Evolutionary conservation across 1,140 invertebrate species (phyloP).

Genomic region (Drosophila rufa): DNA sequence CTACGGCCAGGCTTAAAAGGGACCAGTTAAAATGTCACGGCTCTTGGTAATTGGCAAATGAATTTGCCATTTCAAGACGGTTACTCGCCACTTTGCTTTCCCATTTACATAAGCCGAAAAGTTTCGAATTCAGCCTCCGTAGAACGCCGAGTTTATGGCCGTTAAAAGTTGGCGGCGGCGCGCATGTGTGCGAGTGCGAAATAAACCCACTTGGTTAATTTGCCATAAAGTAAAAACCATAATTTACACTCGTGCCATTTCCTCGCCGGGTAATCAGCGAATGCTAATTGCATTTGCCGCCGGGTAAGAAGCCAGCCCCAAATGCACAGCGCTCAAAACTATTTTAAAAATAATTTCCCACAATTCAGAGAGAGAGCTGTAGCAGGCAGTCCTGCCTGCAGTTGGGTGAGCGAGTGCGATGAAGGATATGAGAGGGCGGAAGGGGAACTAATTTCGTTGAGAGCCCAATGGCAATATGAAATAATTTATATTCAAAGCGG

Average conservation of each 20-base stretch:
- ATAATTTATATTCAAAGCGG: conserved; percentile 73
- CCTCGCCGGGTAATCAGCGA: conserved; percentile 53
- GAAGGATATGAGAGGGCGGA: not conserved
- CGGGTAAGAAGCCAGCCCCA: conserved; percentile 23
- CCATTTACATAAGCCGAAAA: conserved; percentile 39
- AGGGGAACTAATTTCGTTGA: conserved; percentile 67
- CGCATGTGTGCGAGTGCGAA: conserved; percentile 8
- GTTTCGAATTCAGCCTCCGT: conserved; percentile 35
- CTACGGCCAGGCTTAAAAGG: not conserved
- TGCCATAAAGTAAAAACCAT: conserved; percentile 57
- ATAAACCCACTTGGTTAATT: conserved; percentile 59
- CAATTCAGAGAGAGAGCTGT: conserved; percentile 52
- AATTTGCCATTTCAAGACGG: conserved; percentile 36
- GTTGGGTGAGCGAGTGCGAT: conserved; percentile 4
- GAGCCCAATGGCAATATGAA: conserved; percentile 75
- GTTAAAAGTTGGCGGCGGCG: conserved; percentile 31
- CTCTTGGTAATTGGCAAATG: conserved; percentile 23
- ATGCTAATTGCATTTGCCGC: conserved; percentile 71
- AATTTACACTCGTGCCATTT: conserved; percentile 70
- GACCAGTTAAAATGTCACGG: conserved; percentile 29
- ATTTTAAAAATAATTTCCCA: conserved; percentile 73
- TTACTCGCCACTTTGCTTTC: conserved; percentile 20
- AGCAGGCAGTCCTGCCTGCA: conserved; percentile 5
- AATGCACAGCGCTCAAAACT: conserved; percentile 33
- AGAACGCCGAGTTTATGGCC: conserved; percentile 28